Percentiles rank a stretch among this genome's conserved stretches.
Evolutionary conservation across 1,140 invertebrate species (phyloP).

Genomic region (Philaenus spumarius): DNA sequence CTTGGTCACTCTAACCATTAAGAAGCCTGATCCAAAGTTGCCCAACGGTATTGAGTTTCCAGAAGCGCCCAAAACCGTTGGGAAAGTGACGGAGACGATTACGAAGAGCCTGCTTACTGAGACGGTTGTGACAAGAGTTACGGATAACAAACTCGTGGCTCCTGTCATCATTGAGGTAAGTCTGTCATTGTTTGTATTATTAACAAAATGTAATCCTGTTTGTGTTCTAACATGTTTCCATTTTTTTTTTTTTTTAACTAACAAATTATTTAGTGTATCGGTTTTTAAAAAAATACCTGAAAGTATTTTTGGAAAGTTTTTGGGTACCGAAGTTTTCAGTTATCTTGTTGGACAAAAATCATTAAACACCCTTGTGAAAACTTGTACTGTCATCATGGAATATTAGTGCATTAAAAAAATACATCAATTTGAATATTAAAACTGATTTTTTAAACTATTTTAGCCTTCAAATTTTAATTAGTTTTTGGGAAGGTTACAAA

Average conservation of each 20-base stretch:
- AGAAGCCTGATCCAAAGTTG: constrained; percentile 48
- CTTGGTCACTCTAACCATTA: constrained; percentile 62
- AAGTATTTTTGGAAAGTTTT: no score
- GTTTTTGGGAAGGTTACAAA: no score
- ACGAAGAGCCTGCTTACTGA: constrained; percentile 91
- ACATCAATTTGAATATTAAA: no score
- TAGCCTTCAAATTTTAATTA: no score
- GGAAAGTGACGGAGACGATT: constrained; percentile 84
- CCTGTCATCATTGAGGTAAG: constrained; percentile 83
- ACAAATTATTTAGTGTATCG: not conserved
- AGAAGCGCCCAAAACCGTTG: constrained; percentile 71
- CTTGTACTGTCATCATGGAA: no score
- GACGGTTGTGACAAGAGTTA: constrained; percentile 86
- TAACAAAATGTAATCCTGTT: not conserved
- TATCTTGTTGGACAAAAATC: no score
- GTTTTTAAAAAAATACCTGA: no score
- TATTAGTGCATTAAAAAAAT: no score
- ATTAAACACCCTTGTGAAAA: no score
- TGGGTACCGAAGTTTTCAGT: no score
- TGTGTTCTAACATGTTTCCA: constrained; percentile 10
- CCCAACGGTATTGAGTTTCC: constrained; percentile 62
- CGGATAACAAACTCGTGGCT: constrained; percentile 77
- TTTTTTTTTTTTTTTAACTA: not conserved
- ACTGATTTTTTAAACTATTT: no score
- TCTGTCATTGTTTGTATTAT: constrained; percentile 31